These are phyloP conservation scores for Nothoprocta perdicaria DNA, from an alignment of 2,113 vertebrate genomes.

Conservation along the genomic window DNA sequence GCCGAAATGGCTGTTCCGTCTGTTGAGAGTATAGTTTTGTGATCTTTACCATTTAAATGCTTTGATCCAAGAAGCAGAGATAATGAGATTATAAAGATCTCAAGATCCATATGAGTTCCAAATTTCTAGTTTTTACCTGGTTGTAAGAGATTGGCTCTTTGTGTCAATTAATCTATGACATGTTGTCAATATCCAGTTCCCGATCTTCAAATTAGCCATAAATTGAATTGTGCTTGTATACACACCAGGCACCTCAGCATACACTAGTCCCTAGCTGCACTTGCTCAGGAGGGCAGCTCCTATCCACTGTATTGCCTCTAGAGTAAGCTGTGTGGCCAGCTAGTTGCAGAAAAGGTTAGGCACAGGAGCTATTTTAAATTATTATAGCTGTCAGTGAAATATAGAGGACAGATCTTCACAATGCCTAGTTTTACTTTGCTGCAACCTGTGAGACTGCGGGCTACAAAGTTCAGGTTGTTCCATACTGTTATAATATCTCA, in stretches of 20 bases:
- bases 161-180: neutral
- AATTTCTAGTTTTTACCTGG: neutral
- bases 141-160: neutral
- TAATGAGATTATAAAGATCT: neutral
- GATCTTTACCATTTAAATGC: neutral
- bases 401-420: neutral
- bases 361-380: neutral
- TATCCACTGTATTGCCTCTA: accelerated
- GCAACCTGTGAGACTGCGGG: accelerated
- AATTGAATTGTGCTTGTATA: neutral
- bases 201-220: neutral
- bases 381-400: neutral
- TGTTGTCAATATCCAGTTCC: accelerated
- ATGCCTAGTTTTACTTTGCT: neutral
- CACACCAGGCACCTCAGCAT: neutral
- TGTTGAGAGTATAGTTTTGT: neutral
- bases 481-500: neutral
- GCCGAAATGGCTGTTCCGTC: neutral
- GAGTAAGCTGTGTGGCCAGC: neutral
- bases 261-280: neutral
- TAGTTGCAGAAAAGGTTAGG: neutral
- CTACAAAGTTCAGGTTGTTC: neutral
- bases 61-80: neutral
- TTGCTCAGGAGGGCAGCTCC: neutral
- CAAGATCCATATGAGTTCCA: neutral